Percentiles rank a stretch among this genome's conserved stretches.
phyloP scores from a whole-genome alignment of 2,113 vertebrate genomes.

The Tauraco erythrolophus region DNA sequence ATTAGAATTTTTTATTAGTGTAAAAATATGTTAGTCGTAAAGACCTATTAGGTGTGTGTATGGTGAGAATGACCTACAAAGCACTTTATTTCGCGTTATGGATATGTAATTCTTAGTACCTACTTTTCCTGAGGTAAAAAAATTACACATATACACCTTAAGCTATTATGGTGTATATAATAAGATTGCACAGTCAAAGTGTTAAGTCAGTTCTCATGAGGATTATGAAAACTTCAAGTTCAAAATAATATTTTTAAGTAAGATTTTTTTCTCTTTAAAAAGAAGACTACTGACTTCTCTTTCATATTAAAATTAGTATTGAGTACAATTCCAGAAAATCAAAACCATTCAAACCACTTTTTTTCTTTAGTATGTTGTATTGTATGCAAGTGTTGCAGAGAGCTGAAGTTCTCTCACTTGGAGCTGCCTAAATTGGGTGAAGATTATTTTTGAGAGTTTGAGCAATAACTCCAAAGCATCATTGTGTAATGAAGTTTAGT shows the following conservation, averaged over 20 bases:
- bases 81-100: not conserved
- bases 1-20: not conserved
- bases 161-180: not conserved
- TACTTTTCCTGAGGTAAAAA: not conserved
- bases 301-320: not conserved
- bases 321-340: not conserved
- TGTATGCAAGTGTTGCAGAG: not conserved
- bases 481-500: not conserved
- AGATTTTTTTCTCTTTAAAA: not conserved
- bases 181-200: not conserved
- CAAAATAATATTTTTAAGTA: not conserved
- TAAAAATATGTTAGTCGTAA: not conserved
- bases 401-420: not conserved
- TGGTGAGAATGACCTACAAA: not conserved
- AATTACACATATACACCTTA: not conserved
- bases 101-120: not conserved
- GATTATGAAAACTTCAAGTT: not conserved
- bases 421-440: not conserved
- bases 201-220: not conserved
- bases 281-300: not conserved
- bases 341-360: not conserved
- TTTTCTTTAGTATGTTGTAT: not conserved
- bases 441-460: not conserved
- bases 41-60: not conserved
- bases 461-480: not conserved